Conservation (phyloP, 1,140 invertebrate genomes). For the Neodiprion virginianus region DNA sequence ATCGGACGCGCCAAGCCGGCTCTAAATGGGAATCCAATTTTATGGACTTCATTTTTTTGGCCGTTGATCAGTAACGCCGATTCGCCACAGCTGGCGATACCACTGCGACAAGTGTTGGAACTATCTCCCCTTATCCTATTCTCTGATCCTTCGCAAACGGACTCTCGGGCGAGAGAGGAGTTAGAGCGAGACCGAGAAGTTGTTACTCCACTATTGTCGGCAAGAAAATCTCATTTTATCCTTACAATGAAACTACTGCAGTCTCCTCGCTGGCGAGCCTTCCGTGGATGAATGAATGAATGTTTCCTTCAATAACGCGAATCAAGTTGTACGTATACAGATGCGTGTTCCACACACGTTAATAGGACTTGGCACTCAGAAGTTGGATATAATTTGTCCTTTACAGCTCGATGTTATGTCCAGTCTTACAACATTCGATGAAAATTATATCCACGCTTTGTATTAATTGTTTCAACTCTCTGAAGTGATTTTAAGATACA, state of each 20-base stretch:
- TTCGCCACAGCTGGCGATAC: constrained; percentile 12
- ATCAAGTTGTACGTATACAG: no score
- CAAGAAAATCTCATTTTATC: constrained; percentile 17
- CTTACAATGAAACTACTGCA: not conserved
- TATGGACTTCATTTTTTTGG: not conserved
- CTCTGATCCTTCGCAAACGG: not conserved
- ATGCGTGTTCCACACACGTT: no score
- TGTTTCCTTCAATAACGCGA: no score
- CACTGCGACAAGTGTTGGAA: constrained; percentile 10
- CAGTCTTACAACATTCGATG: no score
- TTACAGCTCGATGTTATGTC: no score
- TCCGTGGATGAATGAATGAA: no score
- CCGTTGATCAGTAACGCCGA: constrained; percentile 1
- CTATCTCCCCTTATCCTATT: not conserved
- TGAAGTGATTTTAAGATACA: no score
- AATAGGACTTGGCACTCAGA: no score
- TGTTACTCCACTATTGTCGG: constrained; percentile 13
- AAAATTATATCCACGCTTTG: no score
- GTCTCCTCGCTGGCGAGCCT: no score
- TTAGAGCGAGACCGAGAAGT: not conserved
- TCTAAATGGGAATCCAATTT: constrained; percentile 10
- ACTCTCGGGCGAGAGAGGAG: not conserved
- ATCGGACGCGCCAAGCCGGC: not conserved
- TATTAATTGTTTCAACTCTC: no score
- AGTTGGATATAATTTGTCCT: no score